Conservation (phyloP, 2,113 vertebrate genomes). For the Mirza zaza region DNA sequence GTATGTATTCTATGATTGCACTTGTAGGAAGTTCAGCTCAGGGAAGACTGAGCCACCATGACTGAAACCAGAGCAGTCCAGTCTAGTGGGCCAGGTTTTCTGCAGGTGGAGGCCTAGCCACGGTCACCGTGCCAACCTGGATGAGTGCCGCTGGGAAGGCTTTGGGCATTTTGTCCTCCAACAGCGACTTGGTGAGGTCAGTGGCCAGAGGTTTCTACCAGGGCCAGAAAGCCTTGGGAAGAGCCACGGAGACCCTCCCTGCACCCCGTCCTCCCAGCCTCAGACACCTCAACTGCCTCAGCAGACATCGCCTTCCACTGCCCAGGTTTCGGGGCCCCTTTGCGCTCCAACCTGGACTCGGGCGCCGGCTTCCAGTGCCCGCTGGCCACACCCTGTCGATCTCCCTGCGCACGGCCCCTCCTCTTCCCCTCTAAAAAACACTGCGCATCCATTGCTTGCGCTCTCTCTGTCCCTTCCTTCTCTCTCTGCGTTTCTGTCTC, state of each 20-base stretch:
- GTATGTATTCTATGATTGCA: not conserved
- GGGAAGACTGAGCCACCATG: not conserved
- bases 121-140: constrained; percentile 87
- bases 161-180: constrained; percentile 86
- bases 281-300: accelerated
- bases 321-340: too few relatives aligned
- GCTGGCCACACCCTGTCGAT: accelerated
- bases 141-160: constrained; percentile 87
- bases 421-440: accelerated
- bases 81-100: not conserved
- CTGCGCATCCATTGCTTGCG: accelerated
- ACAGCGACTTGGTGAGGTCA: constrained; percentile 83
- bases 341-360: accelerated
- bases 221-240: not conserved
- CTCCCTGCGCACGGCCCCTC: not conserved
- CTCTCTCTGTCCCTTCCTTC: not conserved
- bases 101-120: constrained; percentile 78
- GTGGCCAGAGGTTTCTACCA: constrained; percentile 71
- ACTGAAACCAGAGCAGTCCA: not conserved
- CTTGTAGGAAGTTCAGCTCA: not conserved
- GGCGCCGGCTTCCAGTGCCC: accelerated
- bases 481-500: not conserved
- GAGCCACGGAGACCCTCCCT: too few relatives aligned
- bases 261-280: accelerated
- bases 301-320: accelerated